Evolutionary conservation across 2,797 vertebrate species (phyloP).

Genomic region (Cephalopachus bancanus): DNA sequence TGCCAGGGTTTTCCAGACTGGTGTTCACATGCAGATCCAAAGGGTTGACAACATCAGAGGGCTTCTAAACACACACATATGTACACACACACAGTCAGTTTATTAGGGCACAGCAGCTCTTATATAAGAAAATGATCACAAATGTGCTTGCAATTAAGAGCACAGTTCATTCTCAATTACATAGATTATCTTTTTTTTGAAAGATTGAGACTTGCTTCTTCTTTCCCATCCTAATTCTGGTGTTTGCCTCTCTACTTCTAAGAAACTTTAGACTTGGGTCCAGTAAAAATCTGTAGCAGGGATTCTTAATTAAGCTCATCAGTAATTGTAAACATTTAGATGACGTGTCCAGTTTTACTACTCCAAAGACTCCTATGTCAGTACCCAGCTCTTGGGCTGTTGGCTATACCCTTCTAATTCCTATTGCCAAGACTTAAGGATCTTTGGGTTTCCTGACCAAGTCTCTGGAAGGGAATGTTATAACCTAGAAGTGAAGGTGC

Average conservation of each 20-base stretch:
- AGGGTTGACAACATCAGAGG: constrained; percentile 93
- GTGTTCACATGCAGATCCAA: constrained; percentile 93
- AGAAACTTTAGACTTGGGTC: not conserved
- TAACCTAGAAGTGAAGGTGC: not conserved
- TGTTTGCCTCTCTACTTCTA: not conserved
- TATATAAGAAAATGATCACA: not conserved
- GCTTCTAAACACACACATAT: constrained; percentile 88
- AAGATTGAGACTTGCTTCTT: not conserved
- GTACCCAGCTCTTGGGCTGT: not conserved
- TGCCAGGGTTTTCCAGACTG: constrained; percentile 88
- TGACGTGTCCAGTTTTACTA: not conserved
- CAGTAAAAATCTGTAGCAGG: not conserved
- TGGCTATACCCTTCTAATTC: not conserved
- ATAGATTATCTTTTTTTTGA: not conserved
- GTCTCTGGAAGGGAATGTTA: not conserved
- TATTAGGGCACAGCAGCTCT: not conserved
- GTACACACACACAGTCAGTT: not conserved
- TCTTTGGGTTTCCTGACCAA: not conserved
- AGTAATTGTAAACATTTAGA: not conserved
- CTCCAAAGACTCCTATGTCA: not conserved
- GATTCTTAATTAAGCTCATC: not conserved
- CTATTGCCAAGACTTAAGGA: not conserved
- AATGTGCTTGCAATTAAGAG: not conserved
- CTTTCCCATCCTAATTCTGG: not conserved
- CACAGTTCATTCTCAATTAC: not conserved